Evolutionary conservation across 2,113 vertebrate species (phyloP).

Genomic region (Dicaeum eximium): DNA sequence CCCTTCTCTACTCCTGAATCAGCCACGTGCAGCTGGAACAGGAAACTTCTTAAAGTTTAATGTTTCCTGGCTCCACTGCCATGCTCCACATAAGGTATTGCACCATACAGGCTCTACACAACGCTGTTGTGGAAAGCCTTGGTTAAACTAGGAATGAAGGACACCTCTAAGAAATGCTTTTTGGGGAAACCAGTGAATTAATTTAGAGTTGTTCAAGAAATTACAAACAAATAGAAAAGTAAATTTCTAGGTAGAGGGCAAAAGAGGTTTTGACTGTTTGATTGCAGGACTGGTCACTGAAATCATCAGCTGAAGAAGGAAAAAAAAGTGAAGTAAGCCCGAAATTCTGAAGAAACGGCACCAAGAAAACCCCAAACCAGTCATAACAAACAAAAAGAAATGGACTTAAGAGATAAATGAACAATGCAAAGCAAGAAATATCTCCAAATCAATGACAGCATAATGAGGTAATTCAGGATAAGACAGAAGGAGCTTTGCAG

Average conservation of each 20-base stretch:
- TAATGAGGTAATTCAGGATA: background rate
- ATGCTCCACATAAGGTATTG: rapidly evolving
- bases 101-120: background rate
- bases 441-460: background rate
- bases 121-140: background rate
- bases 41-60: too few relatives aligned
- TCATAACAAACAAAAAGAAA: background rate
- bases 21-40: rapidly evolving
- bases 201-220: background rate
- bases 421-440: background rate
- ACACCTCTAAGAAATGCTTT: background rate
- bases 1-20: background rate
- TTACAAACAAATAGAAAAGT: background rate
- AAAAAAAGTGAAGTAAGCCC: background rate
- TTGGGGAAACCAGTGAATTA: background rate
- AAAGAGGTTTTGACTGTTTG: background rate
- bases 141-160: background rate
- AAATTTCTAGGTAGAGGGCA: background rate
- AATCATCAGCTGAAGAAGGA: background rate
- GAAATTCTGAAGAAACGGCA: background rate
- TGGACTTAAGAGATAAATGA: background rate
- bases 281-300: background rate
- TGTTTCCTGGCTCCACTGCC: background rate
- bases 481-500: background rate
- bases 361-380: background rate